Evolutionary conservation across 2,888 invertebrate genomes (phyloP).

Genomic region (Unio pictorum): DNA sequence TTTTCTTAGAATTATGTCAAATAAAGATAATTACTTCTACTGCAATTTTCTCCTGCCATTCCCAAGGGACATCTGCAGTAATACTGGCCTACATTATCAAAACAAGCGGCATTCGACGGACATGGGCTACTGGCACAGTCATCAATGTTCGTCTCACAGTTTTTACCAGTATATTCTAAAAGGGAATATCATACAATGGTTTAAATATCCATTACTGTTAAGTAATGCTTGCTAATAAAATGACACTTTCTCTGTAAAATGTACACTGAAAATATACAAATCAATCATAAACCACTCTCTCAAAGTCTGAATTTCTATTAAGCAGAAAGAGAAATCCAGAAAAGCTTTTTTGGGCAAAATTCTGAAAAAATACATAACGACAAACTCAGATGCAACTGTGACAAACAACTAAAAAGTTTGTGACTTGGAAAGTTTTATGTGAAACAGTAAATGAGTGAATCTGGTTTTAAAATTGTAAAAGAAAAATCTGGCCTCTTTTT

Average conservation of each 20-base stretch:
- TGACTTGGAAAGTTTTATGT: no score
- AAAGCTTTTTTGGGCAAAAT: no score
- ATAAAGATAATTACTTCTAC: conserved; percentile 82
- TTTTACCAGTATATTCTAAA: conserved; percentile 47
- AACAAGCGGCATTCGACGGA: conserved; percentile 61
- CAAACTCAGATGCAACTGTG: no score
- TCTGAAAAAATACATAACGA: no score
- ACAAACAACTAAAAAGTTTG: no score
- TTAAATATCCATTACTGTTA: neutral
- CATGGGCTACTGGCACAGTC: conserved; percentile 90
- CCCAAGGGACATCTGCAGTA: conserved; percentile 98
- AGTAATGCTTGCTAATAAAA: neutral
- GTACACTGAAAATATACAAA: no score
- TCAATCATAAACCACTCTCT: no score
- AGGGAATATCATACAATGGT: neutral
- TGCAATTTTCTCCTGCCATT: conserved; percentile 94
- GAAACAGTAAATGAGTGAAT: no score
- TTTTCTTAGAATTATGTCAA: conserved; percentile 8
- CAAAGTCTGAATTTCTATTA: no score
- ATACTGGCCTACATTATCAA: conserved; percentile 79
- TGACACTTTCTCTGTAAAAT: conserved; percentile 12
- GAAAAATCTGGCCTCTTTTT: no score
- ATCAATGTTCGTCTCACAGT: conserved; percentile 70
- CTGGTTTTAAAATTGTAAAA: no score
- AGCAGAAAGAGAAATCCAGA: no score